phyloP scores from a whole-genome alignment of 2,113 vertebrate genomes.

The Coptodon bakossiorum region DNA sequence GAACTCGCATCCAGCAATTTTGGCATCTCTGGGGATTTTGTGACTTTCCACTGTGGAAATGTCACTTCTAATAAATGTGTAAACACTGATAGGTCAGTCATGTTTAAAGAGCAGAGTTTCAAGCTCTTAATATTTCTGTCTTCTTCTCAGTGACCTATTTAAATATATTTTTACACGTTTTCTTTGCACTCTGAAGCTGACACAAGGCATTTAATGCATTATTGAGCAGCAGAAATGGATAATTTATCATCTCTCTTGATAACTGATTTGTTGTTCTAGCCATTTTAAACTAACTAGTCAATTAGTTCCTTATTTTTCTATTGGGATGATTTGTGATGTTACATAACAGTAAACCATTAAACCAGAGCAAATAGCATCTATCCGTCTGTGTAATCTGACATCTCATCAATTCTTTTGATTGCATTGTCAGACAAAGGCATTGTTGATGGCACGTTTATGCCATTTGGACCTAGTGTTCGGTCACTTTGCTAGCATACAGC shows the following conservation, averaged over 20 bases:
- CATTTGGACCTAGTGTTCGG: neutral
- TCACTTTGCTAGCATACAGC: neutral
- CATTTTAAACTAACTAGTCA: neutral
- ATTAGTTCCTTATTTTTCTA: neutral
- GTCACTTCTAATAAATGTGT: neutral
- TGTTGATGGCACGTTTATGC: neutral
- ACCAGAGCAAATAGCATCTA: neutral
- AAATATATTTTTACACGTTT: neutral
- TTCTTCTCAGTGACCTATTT: neutral
- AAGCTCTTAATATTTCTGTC: neutral
- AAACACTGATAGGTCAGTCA: neutral
- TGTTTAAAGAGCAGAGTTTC: neutral
- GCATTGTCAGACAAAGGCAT: neutral
- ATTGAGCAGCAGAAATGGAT: neutral
- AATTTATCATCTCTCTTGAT: neutral
- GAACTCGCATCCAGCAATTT: neutral
- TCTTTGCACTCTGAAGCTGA: neutral
- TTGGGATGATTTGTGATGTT: neutral
- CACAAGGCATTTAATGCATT: neutral
- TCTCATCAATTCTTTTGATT: neutral
- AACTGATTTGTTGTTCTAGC: neutral
- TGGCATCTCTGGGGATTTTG: neutral
- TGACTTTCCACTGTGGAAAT: neutral
- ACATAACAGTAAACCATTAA: neutral
- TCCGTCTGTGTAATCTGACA: neutral